Percentiles rank a stretch among this genome's conserved stretches.
Conservation (phyloP, 2,113 vertebrate genomes). For the Rhadina sibilatrix region DNA sequence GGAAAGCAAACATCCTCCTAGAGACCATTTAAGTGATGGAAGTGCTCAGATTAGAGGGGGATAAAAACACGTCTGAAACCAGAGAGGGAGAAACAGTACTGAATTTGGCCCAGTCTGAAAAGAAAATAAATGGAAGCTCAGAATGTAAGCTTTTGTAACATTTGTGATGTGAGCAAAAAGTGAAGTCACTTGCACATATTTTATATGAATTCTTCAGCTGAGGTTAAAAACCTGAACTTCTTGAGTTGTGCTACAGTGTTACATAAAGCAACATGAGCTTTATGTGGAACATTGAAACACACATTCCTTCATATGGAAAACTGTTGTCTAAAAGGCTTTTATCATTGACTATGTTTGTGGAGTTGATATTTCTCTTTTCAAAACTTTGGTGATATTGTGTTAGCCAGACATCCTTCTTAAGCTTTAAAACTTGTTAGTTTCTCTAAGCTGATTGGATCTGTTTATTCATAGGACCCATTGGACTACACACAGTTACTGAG, state of each 20-base stretch:
- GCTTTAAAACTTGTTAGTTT: neutral
- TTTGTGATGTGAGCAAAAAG: rapidly evolving
- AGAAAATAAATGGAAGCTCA: neutral
- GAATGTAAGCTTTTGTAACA: neutral
- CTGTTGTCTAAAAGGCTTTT: neutral
- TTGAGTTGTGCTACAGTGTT: neutral
- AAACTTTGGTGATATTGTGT: neutral
- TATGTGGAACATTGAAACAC: neutral
- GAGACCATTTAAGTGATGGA: neutral
- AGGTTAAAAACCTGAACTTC: neutral
- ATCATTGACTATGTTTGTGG: neutral
- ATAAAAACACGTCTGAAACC: rapidly evolving
- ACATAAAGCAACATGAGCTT: neutral
- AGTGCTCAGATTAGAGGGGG: rapidly evolving
- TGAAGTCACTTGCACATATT: neutral
- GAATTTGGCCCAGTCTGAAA: neutral
- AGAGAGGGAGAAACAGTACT: neutral
- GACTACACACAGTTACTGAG: neutral
- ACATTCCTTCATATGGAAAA: neutral
- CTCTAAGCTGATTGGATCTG: neutral
- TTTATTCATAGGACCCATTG: neutral
- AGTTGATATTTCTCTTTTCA: neutral
- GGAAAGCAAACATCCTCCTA: neutral
- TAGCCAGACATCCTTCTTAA: neutral
- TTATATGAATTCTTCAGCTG: neutral